These are phyloP conservation scores for Gonocerus acuteangulatus DNA, from an alignment of 2,888 invertebrate genomes.

Conservation along the genomic window DNA sequence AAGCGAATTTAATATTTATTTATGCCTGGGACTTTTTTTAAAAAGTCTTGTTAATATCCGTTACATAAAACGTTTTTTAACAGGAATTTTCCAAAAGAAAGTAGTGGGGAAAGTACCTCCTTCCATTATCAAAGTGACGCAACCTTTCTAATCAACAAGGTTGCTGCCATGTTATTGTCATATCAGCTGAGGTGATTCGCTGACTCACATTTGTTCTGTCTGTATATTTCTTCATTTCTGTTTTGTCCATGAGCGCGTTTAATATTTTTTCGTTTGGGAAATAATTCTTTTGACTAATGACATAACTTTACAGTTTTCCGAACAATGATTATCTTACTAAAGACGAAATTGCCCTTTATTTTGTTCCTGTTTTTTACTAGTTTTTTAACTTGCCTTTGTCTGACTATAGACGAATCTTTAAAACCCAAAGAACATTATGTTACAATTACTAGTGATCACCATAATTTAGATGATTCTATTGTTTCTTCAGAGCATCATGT, in stretches of 20 bases:
- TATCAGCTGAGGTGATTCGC: conserved; percentile 15
- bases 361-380: neutral
- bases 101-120: no score
- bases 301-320: no score
- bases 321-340: no score
- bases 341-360: neutral
- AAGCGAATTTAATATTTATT: no score
- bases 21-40: no score
- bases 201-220: conserved; percentile 8
- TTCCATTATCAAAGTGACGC: neutral
- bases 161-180: conserved; percentile 6
- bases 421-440: neutral
- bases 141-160: conserved; percentile 21
- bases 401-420: neutral
- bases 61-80: no score
- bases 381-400: neutral
- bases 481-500: no score
- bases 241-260: neutral
- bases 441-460: neutral
- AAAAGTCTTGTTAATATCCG: no score
- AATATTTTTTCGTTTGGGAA: no score
- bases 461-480: neutral
- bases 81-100: no score
- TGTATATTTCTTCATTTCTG: neutral
- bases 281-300: no score